A percentile compares a stretch with the other conserved stretches of the same genome.
phyloP scores from a whole-genome alignment of 1,140 invertebrate species.

The Druon quercuslanigerum region DNA sequence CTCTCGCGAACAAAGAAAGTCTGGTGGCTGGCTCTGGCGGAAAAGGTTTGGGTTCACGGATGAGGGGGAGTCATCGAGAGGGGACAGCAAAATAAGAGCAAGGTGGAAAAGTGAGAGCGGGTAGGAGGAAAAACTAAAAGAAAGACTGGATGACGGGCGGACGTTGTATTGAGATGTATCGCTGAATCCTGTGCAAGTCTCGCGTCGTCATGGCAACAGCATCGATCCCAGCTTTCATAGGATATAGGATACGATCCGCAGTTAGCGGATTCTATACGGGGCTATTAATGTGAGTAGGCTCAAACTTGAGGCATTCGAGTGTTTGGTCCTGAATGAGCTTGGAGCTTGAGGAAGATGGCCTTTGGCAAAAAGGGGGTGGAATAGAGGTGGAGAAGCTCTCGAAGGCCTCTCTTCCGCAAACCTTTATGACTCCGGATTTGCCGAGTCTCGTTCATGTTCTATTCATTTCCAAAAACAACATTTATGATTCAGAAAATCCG shows the following conservation, averaged over 20 bases:
- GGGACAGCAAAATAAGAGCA: slow-evolving; percentile 31
- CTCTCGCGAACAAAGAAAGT: not conserved
- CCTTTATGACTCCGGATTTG: slow-evolving; percentile 21
- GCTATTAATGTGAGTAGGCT: slow-evolving; percentile 62
- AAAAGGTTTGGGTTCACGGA: not conserved
- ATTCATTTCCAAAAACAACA: slow-evolving; percentile 21
- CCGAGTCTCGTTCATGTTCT: not conserved
- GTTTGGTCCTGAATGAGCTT: not conserved
- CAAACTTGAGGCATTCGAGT: slow-evolving; percentile 44
- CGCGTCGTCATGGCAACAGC: slow-evolving; percentile 56
- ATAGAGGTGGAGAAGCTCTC: not conserved
- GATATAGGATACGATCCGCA: slow-evolving; percentile 61
- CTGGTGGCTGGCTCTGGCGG: not conserved
- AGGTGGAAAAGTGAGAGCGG: not conserved
- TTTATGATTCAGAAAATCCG: slow-evolving; percentile 1
- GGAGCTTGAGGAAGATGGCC: slow-evolving; percentile 18
- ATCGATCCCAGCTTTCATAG: slow-evolving; percentile 55
- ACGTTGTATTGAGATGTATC: slow-evolving; percentile 59
- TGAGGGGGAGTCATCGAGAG: slow-evolving; percentile 9
- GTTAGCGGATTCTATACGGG: slow-evolving; percentile 60
- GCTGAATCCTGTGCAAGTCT: slow-evolving; percentile 54
- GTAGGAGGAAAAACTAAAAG: slow-evolving; percentile 18
- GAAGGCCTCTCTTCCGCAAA: not conserved
- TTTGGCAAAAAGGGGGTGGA: not conserved
- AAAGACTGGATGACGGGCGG: slow-evolving; percentile 31